Base-by-base conservation (phyloP, 1,140 invertebrate species). In the honey bee (Apis mellifera) region DNA sequence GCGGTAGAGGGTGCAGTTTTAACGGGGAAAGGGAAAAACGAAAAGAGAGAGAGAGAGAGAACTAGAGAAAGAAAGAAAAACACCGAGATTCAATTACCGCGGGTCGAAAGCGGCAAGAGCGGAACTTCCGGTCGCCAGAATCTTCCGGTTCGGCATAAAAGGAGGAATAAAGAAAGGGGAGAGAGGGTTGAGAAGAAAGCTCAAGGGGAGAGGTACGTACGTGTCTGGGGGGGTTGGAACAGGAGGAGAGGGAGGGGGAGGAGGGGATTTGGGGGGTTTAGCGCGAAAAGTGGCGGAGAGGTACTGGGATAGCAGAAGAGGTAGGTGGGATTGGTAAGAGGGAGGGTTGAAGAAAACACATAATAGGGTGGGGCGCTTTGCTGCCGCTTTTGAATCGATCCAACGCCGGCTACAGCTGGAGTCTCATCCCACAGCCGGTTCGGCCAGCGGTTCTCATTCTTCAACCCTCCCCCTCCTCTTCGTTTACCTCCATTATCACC, bases 361-460 rank as follows among this genome's bases (percentile, higher is more conserved):
- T 92, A 93, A 92, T 91, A 91, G 92, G 92, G 92, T 91, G 89
- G 92, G 91, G 92, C 91, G 91, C 82, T 91, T 89, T 89, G 89
- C 90, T 93, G 92, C 90, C 90, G 92, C 92, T 93, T 92, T 92
- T 93, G 92, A 93, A 93, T 94, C 93, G 93, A 93, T 94, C 92
- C 92, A 88, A 90, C 90, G 88, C 83, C 86, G 84, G 83, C 90
- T 92, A 92, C 91, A 92, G 90, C 87, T 91, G 89, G 87, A 91
- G 86, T 80, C 88, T 89, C 90, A 88, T 89, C 89, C 89, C 86
- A 85, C 79, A 75, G n/a, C 54, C 70, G 79, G 74, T 86, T 87
- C 68, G 86, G 80, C 86, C 90, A 92, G 91, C 68, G 90, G 88
- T 92, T 92, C 92, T 92, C 91, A 92, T 88, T 86, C 77, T 64